phyloP scores from a whole-genome alignment of 2,113 vertebrate genomes.

The Calyptommatus sinebrachiatus region DNA sequence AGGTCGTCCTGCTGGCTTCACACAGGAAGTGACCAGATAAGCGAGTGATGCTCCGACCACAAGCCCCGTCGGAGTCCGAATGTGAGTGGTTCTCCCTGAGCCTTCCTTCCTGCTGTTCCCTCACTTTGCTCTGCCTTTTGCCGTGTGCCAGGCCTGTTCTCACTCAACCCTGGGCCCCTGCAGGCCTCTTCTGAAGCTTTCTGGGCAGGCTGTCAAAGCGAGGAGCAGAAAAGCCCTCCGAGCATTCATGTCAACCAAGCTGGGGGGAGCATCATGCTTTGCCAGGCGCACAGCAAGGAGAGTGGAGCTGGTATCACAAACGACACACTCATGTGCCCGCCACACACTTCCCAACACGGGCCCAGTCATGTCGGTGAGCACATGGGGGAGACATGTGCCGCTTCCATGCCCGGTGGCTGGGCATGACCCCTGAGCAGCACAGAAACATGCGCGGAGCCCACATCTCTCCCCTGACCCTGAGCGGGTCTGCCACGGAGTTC shows the following conservation, averaged over 20 bases:
- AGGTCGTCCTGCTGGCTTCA: too few species aligned
- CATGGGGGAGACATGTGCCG: constrained; percentile 61
- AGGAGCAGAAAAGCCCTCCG: not conserved
- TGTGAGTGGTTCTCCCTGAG: not conserved
- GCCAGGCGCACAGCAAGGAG: not conserved
- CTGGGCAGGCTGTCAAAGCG: constrained; percentile 11
- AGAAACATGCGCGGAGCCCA: not conserved
- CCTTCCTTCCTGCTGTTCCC: not conserved
- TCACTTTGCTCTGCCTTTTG: too few species aligned
- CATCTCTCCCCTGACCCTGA: not conserved
- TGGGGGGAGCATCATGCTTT: not conserved
- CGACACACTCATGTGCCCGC: constrained; percentile 54
- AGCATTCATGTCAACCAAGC: not conserved
- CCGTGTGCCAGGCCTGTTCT: not conserved
- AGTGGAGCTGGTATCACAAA: not conserved
- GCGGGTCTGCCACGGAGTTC: too few species aligned
- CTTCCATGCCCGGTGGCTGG: not conserved
- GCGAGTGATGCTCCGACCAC: too few species aligned
- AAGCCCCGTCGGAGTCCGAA: too few species aligned
- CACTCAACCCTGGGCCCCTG: not conserved
- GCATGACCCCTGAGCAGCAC: constrained; percentile 35
- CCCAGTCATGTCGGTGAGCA: constrained; percentile 50
- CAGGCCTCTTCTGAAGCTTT: not conserved
- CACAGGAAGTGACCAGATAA: too few species aligned
- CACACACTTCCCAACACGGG: constrained; percentile 33